Base-by-base conservation (phyloP, 2,888 invertebrate genomes). In the Pherbina coryleti region DNA sequence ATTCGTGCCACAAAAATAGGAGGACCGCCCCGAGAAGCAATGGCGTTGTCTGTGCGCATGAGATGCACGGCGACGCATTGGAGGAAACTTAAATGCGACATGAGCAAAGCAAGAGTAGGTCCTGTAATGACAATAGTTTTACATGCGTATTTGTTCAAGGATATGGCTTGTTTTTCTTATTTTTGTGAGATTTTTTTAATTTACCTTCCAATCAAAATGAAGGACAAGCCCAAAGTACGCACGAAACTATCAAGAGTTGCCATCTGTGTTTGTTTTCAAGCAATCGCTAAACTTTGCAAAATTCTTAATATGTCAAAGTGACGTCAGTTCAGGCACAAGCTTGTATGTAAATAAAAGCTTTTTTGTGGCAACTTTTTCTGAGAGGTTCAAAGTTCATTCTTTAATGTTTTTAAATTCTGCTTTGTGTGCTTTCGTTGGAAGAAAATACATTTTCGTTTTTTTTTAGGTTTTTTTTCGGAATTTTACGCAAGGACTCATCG, bases 1-100 rank as follows among this genome's bases (percentile, higher is more conserved):
- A 86, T 87, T 86, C 87, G 87, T 84, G 86, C 84, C 19, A 82
- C 83, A 82, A 86, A 87, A 87, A 86, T 86, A 87, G 87, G 87
- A 87, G 87, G 87, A 87, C 87, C 87, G 83, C 85, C 81, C 69
- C 71, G 71, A 44, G 76, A 78, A 75, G 49, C 11, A 9, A 3
- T n/a, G 66, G 19, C 34, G 37, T 25, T 31, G 49, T 19, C 69
- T 49, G 79, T 82, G 82, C 82, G 82, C 82, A 82, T 73, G 77
- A 79, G 80, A 80, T 80, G 80, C 80, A 76, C 70, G 53, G 31
- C 53, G 22, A 51, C 51, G 53, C 19, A 37, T 73, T 14, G 49
- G n/a, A 28, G 62, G 44, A n/a, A 22, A 37, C 37, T 28, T 14
- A 17, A 8, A 55, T 25, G 22, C 31, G 19, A 28, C 51, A 69